Evolutionary conservation across 2,888 invertebrate species (phyloP).

Genomic region (Torymus auratus): DNA sequence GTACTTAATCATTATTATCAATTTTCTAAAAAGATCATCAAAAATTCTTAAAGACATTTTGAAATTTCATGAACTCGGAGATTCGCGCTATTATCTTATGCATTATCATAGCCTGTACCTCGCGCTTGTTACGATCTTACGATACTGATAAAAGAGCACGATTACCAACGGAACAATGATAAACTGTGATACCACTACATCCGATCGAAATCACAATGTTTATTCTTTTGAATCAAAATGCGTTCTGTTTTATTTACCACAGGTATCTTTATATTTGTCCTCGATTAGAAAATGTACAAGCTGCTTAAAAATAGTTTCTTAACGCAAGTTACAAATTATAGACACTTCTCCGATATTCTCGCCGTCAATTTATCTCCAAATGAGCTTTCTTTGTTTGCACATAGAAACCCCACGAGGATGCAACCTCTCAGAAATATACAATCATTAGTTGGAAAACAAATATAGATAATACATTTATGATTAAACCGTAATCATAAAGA

Average conservation of each 20-base stretch:
- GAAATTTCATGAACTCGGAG: too few relatives aligned
- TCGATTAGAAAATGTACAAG: constrained; percentile 52
- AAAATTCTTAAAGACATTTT: too few relatives aligned
- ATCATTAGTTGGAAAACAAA: constrained; percentile 38
- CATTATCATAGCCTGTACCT: too few relatives aligned
- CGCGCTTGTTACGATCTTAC: constrained; percentile 4
- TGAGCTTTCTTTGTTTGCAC: constrained; percentile 28
- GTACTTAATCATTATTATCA: too few relatives aligned
- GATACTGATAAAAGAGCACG: constrained; percentile 12
- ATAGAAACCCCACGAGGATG: constrained; percentile 21
- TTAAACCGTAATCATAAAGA: constrained; percentile 46
- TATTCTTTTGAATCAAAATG: constrained; percentile 27
- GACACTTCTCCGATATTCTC: constrained; percentile 31
- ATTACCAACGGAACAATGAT: neutral
- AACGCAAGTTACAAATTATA: constrained; percentile 50
- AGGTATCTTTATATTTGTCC: constrained; percentile 26
- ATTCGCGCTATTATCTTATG: too few relatives aligned
- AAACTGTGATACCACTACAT: constrained; percentile 18
- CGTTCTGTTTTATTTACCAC: constrained; percentile 16
- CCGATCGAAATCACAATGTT: constrained; percentile 11
- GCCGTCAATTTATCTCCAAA: constrained; percentile 19
- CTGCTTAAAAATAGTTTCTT: constrained; percentile 48
- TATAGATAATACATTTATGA: constrained; percentile 52
- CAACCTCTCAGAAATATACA: constrained; percentile 44
- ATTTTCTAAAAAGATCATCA: too few relatives aligned